A percentile compares a stretch with the other conserved stretches of the same genome.
Conservation (phyloP, 2,888 invertebrate genomes). For the Synergus gifuensis region DNA sequence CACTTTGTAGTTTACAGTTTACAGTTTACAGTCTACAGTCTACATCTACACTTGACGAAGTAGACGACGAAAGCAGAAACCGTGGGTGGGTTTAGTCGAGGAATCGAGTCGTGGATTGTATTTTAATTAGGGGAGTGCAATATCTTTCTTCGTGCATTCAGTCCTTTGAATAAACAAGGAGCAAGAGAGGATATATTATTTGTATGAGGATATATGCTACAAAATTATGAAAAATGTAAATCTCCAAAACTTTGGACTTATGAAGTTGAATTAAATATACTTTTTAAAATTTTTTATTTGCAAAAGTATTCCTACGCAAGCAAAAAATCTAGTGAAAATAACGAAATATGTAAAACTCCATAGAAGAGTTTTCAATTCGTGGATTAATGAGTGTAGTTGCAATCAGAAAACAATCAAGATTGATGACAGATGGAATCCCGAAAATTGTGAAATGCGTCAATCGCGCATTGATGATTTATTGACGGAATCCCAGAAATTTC, state of each 20-base stretch:
- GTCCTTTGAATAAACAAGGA: constrained; percentile 17
- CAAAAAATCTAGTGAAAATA: background rate
- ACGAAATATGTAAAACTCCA: background rate
- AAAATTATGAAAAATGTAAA: too few relatives aligned
- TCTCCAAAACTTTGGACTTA: too few relatives aligned
- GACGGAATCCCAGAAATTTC: background rate
- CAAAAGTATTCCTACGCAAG: too few relatives aligned
- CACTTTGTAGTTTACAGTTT: background rate
- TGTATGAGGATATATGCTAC: background rate
- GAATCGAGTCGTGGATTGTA: constrained; percentile 49
- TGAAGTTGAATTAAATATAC: too few relatives aligned
- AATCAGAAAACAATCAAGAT: background rate
- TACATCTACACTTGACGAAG: constrained; percentile 24
- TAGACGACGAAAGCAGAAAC: constrained; percentile 27
- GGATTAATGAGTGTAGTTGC: background rate
- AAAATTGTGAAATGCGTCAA: background rate
- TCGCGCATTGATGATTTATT: background rate
- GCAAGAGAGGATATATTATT: background rate
- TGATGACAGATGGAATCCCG: background rate
- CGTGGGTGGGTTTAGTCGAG: constrained; percentile 15
- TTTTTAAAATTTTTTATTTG: too few relatives aligned
- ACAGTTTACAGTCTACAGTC: constrained; percentile 4
- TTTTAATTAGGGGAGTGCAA: constrained; percentile 56
- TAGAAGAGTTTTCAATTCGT: background rate
- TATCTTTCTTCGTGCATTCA: constrained; percentile 45